phyloP scores from a whole-genome alignment of 2,888 invertebrate genomes.

The Protula sp. region DNA sequence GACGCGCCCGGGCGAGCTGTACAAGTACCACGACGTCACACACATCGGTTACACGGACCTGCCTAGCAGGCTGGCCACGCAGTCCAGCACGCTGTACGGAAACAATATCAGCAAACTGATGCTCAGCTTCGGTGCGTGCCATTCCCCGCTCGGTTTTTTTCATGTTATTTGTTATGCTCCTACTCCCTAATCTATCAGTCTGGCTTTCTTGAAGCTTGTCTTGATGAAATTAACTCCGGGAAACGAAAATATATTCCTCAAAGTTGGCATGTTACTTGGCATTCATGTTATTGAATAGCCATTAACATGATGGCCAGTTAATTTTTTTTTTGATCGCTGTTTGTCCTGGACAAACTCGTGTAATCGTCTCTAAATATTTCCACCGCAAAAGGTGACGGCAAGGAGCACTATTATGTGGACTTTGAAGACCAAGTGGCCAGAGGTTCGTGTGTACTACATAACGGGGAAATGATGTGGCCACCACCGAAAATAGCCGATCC shows the following conservation, averaged over 20 bases:
- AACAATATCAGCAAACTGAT: conserved; percentile 85
- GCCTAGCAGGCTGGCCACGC: conserved; percentile 77
- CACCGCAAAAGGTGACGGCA: too few species aligned
- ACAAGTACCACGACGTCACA: conserved; percentile 70
- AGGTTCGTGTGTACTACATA: conserved; percentile 65
- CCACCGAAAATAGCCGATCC: conserved; percentile 58
- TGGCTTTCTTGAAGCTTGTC: too few species aligned
- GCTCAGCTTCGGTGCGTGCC: conserved; percentile 67
- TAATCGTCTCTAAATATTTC: too few species aligned
- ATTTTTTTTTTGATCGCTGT: too few species aligned
- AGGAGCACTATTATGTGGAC: conserved; percentile 74
- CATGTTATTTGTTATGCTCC: conserved; percentile 6
- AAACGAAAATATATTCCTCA: too few species aligned
- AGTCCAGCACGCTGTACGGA: conserved; percentile 80
- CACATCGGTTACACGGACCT: conserved; percentile 82
- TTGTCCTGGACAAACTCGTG: too few species aligned
- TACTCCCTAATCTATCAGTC: too few species aligned
- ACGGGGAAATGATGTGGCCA: conserved; percentile 73
- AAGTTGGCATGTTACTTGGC: too few species aligned
- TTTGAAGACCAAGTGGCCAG: conserved; percentile 80
- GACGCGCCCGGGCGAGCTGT: conserved; percentile 71
- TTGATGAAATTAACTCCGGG: too few species aligned
- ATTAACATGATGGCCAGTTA: too few species aligned
- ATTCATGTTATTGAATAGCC: too few species aligned
- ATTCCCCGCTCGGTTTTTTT: conserved; percentile 8